Percentiles rank a stretch among this genome's conserved stretches.
phyloP scores from a whole-genome alignment of 2,888 invertebrate species.

The Dichetophora obliterata region DNA sequence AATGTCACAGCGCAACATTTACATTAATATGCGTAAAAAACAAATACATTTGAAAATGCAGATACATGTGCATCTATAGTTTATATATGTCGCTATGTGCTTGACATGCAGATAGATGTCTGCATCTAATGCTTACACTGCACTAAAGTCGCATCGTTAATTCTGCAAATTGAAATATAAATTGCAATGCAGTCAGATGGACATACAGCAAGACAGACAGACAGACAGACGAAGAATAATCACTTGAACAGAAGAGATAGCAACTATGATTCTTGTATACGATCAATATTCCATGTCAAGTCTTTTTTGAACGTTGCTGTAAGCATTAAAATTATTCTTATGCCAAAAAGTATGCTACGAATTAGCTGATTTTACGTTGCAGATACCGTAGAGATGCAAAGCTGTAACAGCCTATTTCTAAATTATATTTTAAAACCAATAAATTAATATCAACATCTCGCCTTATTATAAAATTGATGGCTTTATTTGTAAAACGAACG shows the following conservation, averaged over 20 bases:
- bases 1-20: too few relatives aligned
- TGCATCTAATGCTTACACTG: slow-evolving; percentile 4
- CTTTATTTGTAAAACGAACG: too few relatives aligned
- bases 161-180: slow-evolving; percentile 30
- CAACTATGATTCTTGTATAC: background rate
- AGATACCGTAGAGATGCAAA: background rate
- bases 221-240: background rate
- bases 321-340: background rate
- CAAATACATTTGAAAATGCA: background rate
- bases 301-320: background rate
- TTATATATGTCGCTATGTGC: background rate
- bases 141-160: background rate
- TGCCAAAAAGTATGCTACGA: background rate
- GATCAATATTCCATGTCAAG: background rate
- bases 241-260: background rate
- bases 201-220: background rate
- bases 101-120: slow-evolving; percentile 13
- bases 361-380: background rate
- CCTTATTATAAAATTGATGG: too few relatives aligned
- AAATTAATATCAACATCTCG: too few relatives aligned
- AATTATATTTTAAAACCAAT: too few relatives aligned
- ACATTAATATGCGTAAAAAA: background rate
- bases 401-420: background rate
- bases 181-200: slow-evolving; percentile 3
- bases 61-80: background rate